A percentile compares a stretch with the other conserved stretches of the same genome.
Evolutionary conservation across 2,113 vertebrate species (phyloP).

Genomic region (Buteo buteo): DNA sequence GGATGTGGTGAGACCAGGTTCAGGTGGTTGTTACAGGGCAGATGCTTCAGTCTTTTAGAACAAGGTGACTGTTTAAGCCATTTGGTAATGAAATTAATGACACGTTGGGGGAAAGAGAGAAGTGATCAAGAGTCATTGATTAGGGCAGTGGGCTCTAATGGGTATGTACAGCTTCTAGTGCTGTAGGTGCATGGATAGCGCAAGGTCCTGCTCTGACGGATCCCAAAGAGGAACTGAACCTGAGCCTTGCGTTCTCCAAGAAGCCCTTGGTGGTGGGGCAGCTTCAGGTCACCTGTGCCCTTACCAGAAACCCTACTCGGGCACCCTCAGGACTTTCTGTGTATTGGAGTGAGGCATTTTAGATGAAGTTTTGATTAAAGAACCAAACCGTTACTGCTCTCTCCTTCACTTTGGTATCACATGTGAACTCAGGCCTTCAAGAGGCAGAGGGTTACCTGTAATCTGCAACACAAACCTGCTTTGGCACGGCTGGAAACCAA

Average conservation of each 20-base stretch:
- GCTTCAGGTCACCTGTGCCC: neutral
- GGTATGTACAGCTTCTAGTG: neutral
- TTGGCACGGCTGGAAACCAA: neutral
- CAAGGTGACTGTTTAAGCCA: accelerated
- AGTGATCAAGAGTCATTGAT: accelerated
- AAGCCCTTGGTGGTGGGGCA: neutral
- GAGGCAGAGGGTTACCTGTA: neutral
- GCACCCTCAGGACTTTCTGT: neutral
- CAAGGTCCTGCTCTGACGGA: neutral
- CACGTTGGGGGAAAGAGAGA: accelerated
- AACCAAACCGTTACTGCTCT: accelerated
- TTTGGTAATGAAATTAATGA: neutral
- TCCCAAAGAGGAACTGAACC: neutral
- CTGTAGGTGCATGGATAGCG: neutral
- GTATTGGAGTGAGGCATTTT: accelerated
- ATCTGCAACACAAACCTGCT: neutral
- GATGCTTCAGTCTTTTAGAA: neutral
- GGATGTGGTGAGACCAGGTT: neutral
- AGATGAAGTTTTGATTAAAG: neutral
- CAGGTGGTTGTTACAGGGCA: neutral
- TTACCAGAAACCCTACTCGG: neutral
- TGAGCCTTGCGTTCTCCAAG: accelerated
- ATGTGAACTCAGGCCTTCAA: accelerated
- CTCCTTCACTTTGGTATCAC: accelerated
- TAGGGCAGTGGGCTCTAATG: accelerated